phyloP scores from a whole-genome alignment of 1,140 invertebrate species.

The Leucophenga varia region DNA sequence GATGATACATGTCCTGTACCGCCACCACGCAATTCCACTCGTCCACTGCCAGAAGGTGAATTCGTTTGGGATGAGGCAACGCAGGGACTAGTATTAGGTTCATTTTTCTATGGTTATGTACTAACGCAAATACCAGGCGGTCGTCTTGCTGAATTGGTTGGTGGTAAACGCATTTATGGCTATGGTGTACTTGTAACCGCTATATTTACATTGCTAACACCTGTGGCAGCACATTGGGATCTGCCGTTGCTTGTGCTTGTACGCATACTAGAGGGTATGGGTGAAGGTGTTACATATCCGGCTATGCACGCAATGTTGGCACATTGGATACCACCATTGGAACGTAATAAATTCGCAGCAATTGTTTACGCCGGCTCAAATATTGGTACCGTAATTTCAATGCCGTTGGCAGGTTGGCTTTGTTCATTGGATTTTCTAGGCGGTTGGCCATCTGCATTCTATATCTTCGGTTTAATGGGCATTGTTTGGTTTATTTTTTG shows the following conservation, averaged over 20 bases:
- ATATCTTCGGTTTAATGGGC: conserved; percentile 73
- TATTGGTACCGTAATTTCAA: conserved; percentile 73
- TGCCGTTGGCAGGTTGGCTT: conserved; percentile 73
- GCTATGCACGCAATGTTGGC: conserved; percentile 81
- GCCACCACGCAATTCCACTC: conserved; percentile 59
- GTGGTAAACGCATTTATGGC: conserved; percentile 79
- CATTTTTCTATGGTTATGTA: conserved; percentile 86
- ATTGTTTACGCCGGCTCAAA: conserved; percentile 73
- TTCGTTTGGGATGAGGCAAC: conserved; percentile 77
- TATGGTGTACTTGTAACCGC: conserved; percentile 75
- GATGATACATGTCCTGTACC: conserved; percentile 65
- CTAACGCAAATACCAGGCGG: conserved; percentile 85
- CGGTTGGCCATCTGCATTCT: conserved; percentile 80
- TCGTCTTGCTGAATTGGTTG: conserved; percentile 74
- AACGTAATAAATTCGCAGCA: conserved; percentile 78
- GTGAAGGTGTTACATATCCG: conserved; percentile 83
- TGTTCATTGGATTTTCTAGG: conserved; percentile 68
- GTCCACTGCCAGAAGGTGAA: conserved; percentile 65
- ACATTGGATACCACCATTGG: conserved; percentile 78
- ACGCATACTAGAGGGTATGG: conserved; percentile 81
- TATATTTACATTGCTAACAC: conserved; percentile 74
- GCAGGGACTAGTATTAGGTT: conserved; percentile 79
- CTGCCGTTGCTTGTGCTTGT: conserved; percentile 73
- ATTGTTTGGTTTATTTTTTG: conserved; percentile 80
- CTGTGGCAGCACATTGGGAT: conserved; percentile 70